Evolutionary conservation across 2,888 invertebrate species (phyloP).

Genomic region (Troilus luridus): DNA sequence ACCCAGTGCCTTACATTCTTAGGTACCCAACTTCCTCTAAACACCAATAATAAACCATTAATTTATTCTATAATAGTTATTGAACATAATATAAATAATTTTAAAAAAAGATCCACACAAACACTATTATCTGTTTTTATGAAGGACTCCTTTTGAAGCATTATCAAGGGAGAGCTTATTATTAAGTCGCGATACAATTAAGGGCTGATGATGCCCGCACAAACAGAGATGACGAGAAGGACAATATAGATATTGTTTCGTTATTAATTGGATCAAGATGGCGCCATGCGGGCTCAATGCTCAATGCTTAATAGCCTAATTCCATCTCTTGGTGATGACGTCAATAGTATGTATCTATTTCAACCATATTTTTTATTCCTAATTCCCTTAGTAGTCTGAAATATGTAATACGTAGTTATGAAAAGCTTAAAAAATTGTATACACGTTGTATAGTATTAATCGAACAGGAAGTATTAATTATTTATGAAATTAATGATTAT

Average conservation of each 20-base stretch:
- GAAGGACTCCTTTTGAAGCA: background rate
- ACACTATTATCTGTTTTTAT: background rate
- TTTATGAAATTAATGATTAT: too few relatives aligned
- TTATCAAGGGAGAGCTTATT: background rate
- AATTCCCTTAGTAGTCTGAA: too few relatives aligned
- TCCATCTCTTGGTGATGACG: background rate
- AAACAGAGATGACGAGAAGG: background rate
- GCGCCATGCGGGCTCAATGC: background rate
- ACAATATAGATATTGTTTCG: constrained; percentile 23
- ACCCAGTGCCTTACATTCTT: too few relatives aligned
- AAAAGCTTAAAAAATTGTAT: too few relatives aligned
- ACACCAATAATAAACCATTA: too few relatives aligned
- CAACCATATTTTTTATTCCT: background rate
- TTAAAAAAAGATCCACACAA: background rate
- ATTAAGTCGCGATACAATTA: background rate
- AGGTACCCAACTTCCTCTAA: too few relatives aligned
- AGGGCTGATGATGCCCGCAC: background rate
- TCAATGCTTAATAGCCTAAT: background rate
- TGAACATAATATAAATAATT: background rate
- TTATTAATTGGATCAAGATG: background rate
- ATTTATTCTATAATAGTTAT: too few relatives aligned
- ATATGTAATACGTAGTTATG: too few relatives aligned
- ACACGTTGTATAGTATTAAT: too few relatives aligned
- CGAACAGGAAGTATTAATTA: too few relatives aligned
- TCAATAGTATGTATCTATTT: background rate